Evolutionary conservation across 2,113 vertebrate genomes (phyloP).

Genomic region (Hemicordylus capensis): DNA sequence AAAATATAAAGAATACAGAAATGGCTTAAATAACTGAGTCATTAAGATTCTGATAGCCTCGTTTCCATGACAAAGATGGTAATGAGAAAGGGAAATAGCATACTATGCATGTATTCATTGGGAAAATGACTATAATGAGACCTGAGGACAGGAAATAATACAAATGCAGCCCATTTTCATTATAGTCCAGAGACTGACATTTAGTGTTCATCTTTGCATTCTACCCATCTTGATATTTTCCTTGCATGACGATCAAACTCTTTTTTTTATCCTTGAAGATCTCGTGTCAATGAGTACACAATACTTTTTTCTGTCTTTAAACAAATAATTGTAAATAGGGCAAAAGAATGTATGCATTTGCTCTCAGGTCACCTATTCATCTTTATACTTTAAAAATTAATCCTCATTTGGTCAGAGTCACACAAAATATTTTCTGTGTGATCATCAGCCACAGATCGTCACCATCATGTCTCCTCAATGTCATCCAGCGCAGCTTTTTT

Average conservation of each 20-base stretch:
- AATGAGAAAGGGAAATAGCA: constrained; percentile 64
- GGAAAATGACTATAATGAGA: constrained; percentile 63
- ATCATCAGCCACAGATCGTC: not conserved
- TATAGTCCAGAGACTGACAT: constrained; percentile 33
- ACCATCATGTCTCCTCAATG: not conserved
- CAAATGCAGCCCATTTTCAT: constrained; percentile 49
- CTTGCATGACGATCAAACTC: constrained; percentile 49
- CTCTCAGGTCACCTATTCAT: not conserved
- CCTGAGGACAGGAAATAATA: constrained; percentile 58
- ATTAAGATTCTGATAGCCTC: constrained; percentile 57
- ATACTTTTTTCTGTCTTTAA: not conserved
- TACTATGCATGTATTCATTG: constrained; percentile 50
- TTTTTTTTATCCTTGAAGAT: constrained; percentile 38
- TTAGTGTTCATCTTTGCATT: constrained; percentile 37
- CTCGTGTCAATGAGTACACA: constrained; percentile 25
- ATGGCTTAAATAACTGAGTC: constrained; percentile 59
- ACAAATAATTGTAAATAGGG: not conserved
- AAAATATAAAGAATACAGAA: constrained; percentile 57
- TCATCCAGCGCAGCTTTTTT: too few species aligned
- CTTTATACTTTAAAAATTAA: not conserved
- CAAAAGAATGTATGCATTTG: not conserved
- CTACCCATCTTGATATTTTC: constrained; percentile 36
- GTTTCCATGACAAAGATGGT: constrained; percentile 49
- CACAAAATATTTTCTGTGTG: not conserved
- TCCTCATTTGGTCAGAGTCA: not conserved